Conservation (phyloP, 1,140 invertebrate species). For the Aradophagus sp. region DNA sequence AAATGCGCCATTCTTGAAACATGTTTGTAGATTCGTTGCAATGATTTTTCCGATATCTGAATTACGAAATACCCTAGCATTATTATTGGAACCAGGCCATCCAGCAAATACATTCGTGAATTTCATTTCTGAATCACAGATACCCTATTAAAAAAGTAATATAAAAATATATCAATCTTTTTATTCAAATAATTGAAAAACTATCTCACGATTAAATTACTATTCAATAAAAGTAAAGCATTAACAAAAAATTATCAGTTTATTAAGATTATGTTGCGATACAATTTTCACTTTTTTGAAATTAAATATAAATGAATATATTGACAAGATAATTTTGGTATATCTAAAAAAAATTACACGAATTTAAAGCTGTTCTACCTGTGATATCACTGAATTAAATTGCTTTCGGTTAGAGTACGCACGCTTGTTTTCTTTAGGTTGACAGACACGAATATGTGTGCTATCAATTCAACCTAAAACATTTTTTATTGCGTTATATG, state of each 20-base stretch:
- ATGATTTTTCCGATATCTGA: conserved; percentile 18
- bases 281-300: background rate
- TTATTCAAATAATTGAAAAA: too few relatives aligned
- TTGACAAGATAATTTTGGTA: background rate
- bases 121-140: conserved; percentile 11
- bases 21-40: conserved; percentile 3
- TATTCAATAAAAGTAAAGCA: too few relatives aligned
- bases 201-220: too few relatives aligned
- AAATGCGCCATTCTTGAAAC: conserved; percentile 3
- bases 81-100: conserved; percentile 14
- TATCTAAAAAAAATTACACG: too few relatives aligned
- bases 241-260: background rate
- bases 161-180: conserved; percentile 5
- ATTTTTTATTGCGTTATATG: conserved; percentile 5
- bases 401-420: conserved; percentile 14
- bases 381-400: conserved; percentile 9
- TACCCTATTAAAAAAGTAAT: conserved; percentile 6
- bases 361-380: too few relatives aligned
- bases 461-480: conserved; percentile 21
- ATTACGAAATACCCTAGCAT: conserved; percentile 14
- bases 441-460: conserved; percentile 6
- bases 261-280: background rate
- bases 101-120: conserved; percentile 17
- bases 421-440: conserved; percentile 10
- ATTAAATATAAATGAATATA: background rate